Evolutionary conservation across 2,888 invertebrate genomes (phyloP).

Genomic region (Drosophila mayaguana): DNA sequence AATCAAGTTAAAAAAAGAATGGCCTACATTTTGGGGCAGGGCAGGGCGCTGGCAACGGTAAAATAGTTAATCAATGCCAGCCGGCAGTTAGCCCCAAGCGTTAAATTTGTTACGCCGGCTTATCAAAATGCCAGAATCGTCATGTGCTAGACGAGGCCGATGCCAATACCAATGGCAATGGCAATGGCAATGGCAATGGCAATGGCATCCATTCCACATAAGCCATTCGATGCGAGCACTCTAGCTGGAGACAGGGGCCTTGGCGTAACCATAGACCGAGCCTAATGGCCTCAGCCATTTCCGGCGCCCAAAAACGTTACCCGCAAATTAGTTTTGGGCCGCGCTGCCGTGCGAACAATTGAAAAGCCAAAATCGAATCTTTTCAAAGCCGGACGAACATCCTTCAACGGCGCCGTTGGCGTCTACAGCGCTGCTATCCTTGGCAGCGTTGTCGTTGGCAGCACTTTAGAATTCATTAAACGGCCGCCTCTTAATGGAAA

Average conservation of each 20-base stretch:
- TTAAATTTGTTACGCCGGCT: slow-evolving; percentile 75
- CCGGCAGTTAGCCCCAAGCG: slow-evolving; percentile 24
- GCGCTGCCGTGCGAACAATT: slow-evolving; percentile 76
- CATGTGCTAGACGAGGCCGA: slow-evolving; percentile 59
- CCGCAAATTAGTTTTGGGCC: slow-evolving; percentile 74
- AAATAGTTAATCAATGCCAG: slow-evolving; percentile 78
- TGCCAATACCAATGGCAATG: not conserved
- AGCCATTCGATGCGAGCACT: slow-evolving; percentile 50
- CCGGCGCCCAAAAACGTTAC: slow-evolving; percentile 77
- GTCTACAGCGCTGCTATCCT: slow-evolving; percentile 3
- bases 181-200: slow-evolving; percentile 14
- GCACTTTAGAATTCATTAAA: slow-evolving; percentile 80
- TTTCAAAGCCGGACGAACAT: slow-evolving; percentile 74
- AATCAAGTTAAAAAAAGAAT: slow-evolving; percentile 58
- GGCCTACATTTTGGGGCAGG: slow-evolving; percentile 41
- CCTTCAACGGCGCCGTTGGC: slow-evolving; percentile 59
- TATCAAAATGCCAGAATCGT: slow-evolving; percentile 74
- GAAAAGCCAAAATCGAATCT: slow-evolving; percentile 79
- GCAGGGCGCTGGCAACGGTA: slow-evolving; percentile 9
- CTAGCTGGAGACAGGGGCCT: slow-evolving; percentile 25
- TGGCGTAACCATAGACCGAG: slow-evolving; percentile 34
- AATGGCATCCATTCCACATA: slow-evolving; percentile 40
- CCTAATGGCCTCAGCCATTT: slow-evolving; percentile 78
- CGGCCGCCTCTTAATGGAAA: slow-evolving; percentile 80
- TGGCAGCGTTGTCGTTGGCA: slow-evolving; percentile 17